These are phyloP conservation scores for Sminthurinus aureus DNA, from an alignment of 2,888 invertebrate genomes.

Conservation along the genomic window DNA sequence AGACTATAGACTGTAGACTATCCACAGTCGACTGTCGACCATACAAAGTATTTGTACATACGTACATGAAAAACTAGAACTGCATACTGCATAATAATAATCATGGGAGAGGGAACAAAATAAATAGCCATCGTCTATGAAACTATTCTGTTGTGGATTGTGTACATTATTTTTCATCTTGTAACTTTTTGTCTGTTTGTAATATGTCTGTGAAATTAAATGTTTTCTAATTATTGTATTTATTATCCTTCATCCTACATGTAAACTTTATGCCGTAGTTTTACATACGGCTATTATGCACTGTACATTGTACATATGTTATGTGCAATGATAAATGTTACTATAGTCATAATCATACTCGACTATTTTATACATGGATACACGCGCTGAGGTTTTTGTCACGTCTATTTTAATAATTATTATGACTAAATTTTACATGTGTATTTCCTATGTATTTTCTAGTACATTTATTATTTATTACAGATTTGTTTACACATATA, in stretches of 20 bases:
- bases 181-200: neutral
- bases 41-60: neutral
- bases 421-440: no score
- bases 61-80: conserved; percentile 36
- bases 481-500: no score
- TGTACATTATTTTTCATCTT: conserved; percentile 22
- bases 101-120: conserved; percentile 39
- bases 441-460: no score
- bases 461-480: no score
- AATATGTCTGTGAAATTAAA: neutral
- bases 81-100: conserved; percentile 41
- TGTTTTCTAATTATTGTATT: neutral
- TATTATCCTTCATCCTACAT: neutral
- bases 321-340: no score
- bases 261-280: neutral
- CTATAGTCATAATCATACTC: no score
- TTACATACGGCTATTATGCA: no score
- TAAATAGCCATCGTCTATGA: conserved; percentile 36
- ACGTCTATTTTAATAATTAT: no score
- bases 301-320: neutral
- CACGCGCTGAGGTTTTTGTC: no score
- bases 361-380: no score
- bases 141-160: conserved; percentile 22
- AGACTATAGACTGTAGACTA: conserved; percentile 18
- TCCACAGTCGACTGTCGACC: neutral